phyloP scores from a whole-genome alignment of 2,797 vertebrate species.

The Coluber constrictor region DNA sequence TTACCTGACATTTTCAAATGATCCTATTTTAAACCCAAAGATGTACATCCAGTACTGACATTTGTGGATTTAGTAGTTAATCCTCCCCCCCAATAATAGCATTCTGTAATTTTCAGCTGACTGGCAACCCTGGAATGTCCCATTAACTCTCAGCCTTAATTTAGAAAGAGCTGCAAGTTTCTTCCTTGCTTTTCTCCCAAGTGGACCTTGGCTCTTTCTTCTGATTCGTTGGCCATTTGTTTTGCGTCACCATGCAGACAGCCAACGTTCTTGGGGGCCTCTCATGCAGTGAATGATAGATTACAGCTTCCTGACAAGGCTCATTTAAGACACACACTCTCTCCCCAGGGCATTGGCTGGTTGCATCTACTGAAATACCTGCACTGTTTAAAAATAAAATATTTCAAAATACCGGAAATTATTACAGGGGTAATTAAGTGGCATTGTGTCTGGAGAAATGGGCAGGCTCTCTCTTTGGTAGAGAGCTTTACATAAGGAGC shows the following conservation, averaged over 20 bases:
- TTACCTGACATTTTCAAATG: constrained; percentile 41
- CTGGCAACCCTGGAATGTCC: not conserved
- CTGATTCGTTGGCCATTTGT: not conserved
- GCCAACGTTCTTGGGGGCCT: not conserved
- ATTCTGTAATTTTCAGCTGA: not conserved
- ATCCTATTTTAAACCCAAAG: constrained; percentile 36
- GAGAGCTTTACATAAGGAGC: not conserved
- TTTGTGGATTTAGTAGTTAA: not conserved
- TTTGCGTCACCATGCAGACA: not conserved
- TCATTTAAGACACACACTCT: not conserved
- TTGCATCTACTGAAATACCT: not conserved
- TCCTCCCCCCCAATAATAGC: not conserved
- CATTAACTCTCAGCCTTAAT: not conserved
- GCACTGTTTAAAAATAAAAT: not conserved
- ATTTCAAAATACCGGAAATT: not conserved
- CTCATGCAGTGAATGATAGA: not conserved
- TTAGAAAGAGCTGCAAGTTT: not conserved
- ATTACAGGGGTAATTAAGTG: not conserved
- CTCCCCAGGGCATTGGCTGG: not conserved
- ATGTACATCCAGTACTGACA: not conserved
- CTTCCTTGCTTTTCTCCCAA: not conserved
- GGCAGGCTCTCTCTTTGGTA: not conserved
- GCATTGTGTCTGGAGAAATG: not conserved
- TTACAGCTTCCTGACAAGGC: not conserved
- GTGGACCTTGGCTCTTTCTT: not conserved